A percentile compares a stretch with the other conserved stretches of the same genome.
Conservation (phyloP, 2,113 vertebrate genomes). For the Limnothrissa miodon region DNA sequence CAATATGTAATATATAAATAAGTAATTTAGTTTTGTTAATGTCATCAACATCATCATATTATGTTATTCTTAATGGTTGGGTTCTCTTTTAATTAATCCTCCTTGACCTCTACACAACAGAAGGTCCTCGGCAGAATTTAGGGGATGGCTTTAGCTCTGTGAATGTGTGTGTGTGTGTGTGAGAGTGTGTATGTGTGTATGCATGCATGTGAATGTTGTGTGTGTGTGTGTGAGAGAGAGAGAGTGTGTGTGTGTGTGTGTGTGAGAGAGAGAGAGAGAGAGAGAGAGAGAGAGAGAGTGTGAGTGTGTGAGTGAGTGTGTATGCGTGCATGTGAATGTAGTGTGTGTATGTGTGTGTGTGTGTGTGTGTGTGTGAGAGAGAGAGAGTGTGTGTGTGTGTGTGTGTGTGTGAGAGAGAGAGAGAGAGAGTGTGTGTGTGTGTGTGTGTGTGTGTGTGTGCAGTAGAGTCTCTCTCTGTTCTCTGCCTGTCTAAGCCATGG, state of each 20-base stretch:
- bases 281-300: too few relatives aligned
- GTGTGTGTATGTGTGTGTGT: too few relatives aligned
- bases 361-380: not conserved
- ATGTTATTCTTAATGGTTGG: not conserved
- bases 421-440: not conserved
- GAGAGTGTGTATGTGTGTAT: not conserved
- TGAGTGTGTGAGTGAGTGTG: too few relatives aligned
- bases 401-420: not conserved
- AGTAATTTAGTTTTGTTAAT: not conserved
- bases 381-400: slow-evolving; percentile 9
- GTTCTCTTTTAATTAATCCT: not conserved
- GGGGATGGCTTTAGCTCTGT: not conserved
- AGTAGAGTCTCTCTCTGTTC: too few relatives aligned
- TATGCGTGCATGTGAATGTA: too few relatives aligned
- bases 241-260: not conserved
- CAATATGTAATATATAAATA: too few relatives aligned
- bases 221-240: not conserved
- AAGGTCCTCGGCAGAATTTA: not conserved
- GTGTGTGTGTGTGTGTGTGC: not conserved
- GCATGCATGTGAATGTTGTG: not conserved
- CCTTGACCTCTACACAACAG: not conserved
- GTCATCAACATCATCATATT: not conserved
- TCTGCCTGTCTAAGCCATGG: not conserved
- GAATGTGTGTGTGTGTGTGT: not conserved
- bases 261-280: too few relatives aligned